phyloP scores from a whole-genome alignment of 2,888 invertebrate species.

The Empis stercorea region DNA sequence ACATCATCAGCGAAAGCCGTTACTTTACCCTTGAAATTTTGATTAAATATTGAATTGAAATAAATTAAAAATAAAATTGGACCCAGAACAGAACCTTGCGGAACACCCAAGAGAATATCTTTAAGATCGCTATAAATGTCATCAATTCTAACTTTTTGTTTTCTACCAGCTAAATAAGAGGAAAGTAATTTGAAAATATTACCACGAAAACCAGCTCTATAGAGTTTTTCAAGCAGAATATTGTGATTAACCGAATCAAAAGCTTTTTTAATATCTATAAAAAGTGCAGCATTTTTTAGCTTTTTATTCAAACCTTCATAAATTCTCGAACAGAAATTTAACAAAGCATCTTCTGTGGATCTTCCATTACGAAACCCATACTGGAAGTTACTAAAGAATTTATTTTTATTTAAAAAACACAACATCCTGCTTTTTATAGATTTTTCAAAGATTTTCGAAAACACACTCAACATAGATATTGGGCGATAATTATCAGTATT shows the following conservation, averaged over 20 bases:
- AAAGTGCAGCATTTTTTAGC: no score
- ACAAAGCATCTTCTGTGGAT: neutral
- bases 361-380: neutral
- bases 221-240: neutral
- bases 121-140: neutral
- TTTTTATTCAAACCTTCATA: neutral
- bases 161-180: neutral
- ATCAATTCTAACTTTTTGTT: neutral
- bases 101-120: neutral
- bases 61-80: neutral
- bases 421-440: neutral
- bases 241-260: slow-evolving; percentile 1
- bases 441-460: neutral
- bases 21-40: neutral
- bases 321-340: neutral
- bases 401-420: neutral
- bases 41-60: neutral
- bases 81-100: neutral
- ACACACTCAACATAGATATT: slow-evolving; percentile 2
- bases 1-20: slow-evolving; percentile 2
- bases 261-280: neutral
- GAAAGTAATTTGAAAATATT: neutral
- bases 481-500: slow-evolving; percentile 3
- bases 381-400: neutral
- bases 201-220: slow-evolving; percentile 1